Conservation (phyloP, 2,113 vertebrate species). For the Lycaon pictus region DNA sequence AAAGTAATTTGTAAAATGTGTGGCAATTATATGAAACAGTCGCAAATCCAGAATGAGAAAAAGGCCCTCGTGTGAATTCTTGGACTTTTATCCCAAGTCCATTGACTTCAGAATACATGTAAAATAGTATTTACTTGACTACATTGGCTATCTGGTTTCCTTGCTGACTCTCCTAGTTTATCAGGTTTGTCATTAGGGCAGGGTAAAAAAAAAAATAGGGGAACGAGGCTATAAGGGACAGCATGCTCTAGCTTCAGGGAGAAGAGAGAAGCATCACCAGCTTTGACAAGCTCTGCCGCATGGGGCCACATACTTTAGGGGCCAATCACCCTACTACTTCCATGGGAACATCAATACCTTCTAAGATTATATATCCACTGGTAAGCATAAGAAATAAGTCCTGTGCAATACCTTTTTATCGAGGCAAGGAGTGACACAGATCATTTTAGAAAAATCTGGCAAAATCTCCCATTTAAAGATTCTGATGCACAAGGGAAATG, state of each 20-base stretch:
- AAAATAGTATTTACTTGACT: not conserved
- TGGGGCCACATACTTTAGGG: not conserved
- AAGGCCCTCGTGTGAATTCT: not conserved
- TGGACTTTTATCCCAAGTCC: not conserved
- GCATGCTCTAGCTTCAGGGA: not conserved
- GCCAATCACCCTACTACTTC: not conserved
- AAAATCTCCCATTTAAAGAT: not conserved
- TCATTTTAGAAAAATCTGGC: conserved; percentile 14
- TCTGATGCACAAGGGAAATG: not conserved
- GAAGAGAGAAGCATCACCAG: not conserved
- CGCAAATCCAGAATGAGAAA: conserved; percentile 12
- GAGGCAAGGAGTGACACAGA: conserved; percentile 29
- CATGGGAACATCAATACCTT: not conserved
- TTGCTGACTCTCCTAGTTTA: not conserved
- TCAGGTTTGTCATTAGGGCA: not conserved
- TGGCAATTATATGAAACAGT: not conserved
- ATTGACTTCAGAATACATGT: not conserved
- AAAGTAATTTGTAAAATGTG: not conserved
- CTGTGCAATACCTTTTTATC: conserved; percentile 1
- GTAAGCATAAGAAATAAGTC: not conserved
- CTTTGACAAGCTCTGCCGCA: not conserved
- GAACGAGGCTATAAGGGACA: not conserved
- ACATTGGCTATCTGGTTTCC: not conserved
- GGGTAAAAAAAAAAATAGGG: not conserved
- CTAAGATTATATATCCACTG: not conserved